A percentile compares a stretch with the other conserved stretches of the same genome.
phyloP scores from a whole-genome alignment of 2,888 invertebrate genomes.

The Apocheima hispidaria region DNA sequence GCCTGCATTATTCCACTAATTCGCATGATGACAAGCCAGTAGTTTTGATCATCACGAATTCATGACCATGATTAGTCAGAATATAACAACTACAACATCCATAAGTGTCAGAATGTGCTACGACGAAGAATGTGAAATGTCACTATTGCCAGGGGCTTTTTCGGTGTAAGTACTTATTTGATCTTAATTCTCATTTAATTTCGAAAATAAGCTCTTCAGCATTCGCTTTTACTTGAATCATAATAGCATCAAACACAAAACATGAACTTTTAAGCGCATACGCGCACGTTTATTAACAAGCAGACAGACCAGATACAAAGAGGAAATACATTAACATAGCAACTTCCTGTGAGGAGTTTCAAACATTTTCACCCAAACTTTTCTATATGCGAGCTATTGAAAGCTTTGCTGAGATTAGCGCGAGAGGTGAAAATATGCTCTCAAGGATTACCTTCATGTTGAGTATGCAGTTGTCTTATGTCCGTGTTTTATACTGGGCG shows the following conservation, averaged over 20 bases:
- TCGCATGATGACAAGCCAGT: too few relatives aligned
- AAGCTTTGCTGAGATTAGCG: slow-evolving; percentile 83
- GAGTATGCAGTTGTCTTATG: slow-evolving; percentile 74
- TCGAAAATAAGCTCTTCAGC: slow-evolving; percentile 30
- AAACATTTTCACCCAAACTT: slow-evolving; percentile 82
- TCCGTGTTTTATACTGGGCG: slow-evolving; percentile 61
- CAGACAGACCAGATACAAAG: slow-evolving; percentile 78
- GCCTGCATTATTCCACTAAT: too few relatives aligned
- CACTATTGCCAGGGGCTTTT: neutral
- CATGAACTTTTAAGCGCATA: slow-evolving; percentile 48
- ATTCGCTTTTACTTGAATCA: slow-evolving; percentile 34
- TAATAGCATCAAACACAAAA: slow-evolving; percentile 44
- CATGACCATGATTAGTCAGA: neutral
- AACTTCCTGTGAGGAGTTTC: slow-evolving; percentile 78
- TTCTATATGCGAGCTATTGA: slow-evolving; percentile 83
- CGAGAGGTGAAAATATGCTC: slow-evolving; percentile 76
- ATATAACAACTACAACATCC: too few relatives aligned
- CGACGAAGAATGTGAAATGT: too few relatives aligned
- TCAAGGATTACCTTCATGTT: slow-evolving; percentile 74
- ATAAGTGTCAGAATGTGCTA: too few relatives aligned
- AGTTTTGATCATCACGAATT: too few relatives aligned
- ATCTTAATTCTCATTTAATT: neutral
- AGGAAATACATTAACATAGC: slow-evolving; percentile 83
- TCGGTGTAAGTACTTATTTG: neutral
- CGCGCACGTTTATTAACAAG: slow-evolving; percentile 66